phyloP scores from a whole-genome alignment of 2,888 invertebrate species.

The Therioaphis trifolii region DNA sequence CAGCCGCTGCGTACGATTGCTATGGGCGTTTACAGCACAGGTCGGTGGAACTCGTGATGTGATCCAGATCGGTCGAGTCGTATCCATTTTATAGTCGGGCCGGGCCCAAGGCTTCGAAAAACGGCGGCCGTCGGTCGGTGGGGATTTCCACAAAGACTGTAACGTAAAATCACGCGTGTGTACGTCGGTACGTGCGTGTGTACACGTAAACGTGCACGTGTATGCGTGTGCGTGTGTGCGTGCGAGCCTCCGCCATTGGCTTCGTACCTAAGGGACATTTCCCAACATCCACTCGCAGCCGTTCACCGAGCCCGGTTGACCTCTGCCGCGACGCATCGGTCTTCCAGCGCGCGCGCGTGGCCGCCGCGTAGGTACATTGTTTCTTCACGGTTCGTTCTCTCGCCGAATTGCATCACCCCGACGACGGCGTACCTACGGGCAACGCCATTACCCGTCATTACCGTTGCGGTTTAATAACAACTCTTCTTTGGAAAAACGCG shows the following conservation, averaged over 20 bases:
- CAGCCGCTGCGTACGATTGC: neutral
- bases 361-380: slow-evolving; percentile 7
- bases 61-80: neutral
- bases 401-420: slow-evolving; percentile 38
- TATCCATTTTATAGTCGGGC: slow-evolving; percentile 36
- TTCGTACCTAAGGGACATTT: slow-evolving; percentile 49
- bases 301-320: slow-evolving; percentile 52
- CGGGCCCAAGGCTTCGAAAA: neutral
- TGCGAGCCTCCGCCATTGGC: too few species aligned
- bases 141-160: neutral
- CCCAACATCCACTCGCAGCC: slow-evolving; percentile 30
- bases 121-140: neutral
- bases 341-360: slow-evolving; percentile 41
- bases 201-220: neutral
- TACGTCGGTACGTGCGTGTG: neutral
- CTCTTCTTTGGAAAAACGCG: neutral
- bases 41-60: slow-evolving; percentile 26
- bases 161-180: neutral
- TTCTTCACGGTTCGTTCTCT: slow-evolving; percentile 48
- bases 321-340: slow-evolving; percentile 19
- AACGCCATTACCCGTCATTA: neutral
- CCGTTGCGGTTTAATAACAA: neutral
- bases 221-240: neutral
- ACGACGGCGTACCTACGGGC: neutral
- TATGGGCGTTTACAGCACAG: neutral